phyloP scores from a whole-genome alignment of 2,113 vertebrate genomes.

The Dipodomys stephensi region DNA sequence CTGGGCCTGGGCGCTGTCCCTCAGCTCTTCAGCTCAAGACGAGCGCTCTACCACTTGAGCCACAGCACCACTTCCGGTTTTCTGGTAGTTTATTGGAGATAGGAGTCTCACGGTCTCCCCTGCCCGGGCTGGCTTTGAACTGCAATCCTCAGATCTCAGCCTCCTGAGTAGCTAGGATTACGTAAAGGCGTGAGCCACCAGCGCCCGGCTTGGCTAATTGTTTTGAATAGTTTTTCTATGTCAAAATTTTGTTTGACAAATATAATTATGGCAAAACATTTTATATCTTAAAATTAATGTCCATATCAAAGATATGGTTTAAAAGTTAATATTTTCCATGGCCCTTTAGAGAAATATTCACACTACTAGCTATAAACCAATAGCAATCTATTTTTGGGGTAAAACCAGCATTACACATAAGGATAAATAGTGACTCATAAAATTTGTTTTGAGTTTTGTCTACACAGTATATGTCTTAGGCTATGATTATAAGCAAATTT shows the following conservation, averaged over 20 bases:
- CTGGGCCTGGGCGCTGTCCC: no score
- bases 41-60: no score
- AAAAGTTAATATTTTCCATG: slow-evolving; percentile 42
- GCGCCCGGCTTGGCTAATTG: no score
- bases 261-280: slow-evolving; percentile 31
- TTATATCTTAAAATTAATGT: slow-evolving; percentile 58
- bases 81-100: no score
- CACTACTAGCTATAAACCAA: background rate
- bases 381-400: background rate
- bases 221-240: slow-evolving; percentile 45
- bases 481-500: background rate
- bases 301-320: slow-evolving; percentile 38
- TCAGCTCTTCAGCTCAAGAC: no score
- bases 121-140: no score
- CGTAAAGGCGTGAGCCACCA: no score
- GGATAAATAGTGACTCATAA: slow-evolving; percentile 10
- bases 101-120: no score
- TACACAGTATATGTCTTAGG: background rate
- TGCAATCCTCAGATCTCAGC: no score
- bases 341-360: slow-evolving; percentile 12
- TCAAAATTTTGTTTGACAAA: slow-evolving; percentile 54
- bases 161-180: no score
- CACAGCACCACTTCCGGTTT: no score
- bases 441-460: slow-evolving; percentile 53
- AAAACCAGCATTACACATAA: background rate